A percentile compares a stretch with the other conserved stretches of the same genome.
Conservation (phyloP, 2,797 vertebrate genomes). For the Hybognathus amarus region DNA sequence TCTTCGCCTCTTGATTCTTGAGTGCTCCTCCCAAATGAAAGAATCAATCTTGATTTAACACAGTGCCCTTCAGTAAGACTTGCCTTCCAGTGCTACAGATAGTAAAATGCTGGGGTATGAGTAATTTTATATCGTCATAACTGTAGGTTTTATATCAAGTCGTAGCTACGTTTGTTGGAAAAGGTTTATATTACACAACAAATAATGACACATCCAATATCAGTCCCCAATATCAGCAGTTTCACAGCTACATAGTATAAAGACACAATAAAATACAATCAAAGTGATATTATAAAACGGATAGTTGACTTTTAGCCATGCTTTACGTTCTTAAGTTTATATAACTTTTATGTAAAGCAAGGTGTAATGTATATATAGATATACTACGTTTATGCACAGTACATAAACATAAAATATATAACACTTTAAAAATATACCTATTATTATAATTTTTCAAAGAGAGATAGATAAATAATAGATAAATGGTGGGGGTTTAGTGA, state of each 20-base stretch:
- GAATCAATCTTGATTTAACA: conserved; percentile 43
- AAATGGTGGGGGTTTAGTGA: conserved; percentile 16
- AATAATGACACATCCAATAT: background rate
- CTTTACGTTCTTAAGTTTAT: no score
- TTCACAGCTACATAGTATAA: background rate
- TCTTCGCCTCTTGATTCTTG: conserved; percentile 24
- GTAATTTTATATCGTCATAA: conserved; percentile 15
- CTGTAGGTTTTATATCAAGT: background rate
- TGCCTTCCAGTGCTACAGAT: conserved; percentile 14
- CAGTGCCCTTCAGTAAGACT: conserved; percentile 20
- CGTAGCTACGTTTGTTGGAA: background rate
- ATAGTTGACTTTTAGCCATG: background rate
- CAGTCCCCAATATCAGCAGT: background rate
- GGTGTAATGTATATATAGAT: no score
- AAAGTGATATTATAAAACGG: background rate
- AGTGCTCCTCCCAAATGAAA: conserved; percentile 44
- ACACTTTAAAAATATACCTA: background rate
- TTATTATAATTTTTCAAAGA: background rate
- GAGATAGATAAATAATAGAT: background rate
- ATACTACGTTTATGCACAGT: background rate
- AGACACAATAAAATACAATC: background rate
- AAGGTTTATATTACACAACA: conserved; percentile 19
- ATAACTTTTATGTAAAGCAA: no score
- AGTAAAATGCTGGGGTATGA: conserved; percentile 7
- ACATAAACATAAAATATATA: background rate